Evolutionary conservation across 2,888 invertebrate genomes (phyloP).

Genomic region (Tortricodes alternella): DNA sequence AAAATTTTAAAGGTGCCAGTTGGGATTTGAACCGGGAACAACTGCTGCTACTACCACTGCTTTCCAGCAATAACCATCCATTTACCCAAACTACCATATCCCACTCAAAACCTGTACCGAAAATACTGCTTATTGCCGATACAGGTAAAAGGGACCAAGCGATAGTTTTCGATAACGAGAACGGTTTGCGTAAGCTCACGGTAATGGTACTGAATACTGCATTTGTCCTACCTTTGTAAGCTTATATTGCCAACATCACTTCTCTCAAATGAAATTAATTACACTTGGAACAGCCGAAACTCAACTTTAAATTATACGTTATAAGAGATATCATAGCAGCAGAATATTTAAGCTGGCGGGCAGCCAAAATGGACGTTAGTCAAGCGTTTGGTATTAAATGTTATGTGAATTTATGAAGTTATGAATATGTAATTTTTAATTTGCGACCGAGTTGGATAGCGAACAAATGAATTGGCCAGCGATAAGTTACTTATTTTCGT

Average conservation of each 20-base stretch:
- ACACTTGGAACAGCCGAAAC: background rate
- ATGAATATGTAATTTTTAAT: slow-evolving; percentile 10
- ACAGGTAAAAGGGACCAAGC: too few species aligned
- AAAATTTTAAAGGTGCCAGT: too few species aligned
- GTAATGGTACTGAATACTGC: slow-evolving; percentile 6
- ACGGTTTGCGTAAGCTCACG: too few species aligned
- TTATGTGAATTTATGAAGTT: slow-evolving; percentile 21
- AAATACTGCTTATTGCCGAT: too few species aligned
- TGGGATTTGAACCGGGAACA: too few species aligned
- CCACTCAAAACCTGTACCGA: too few species aligned
- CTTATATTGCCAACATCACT: background rate
- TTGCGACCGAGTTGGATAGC: background rate
- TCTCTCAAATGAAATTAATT: background rate
- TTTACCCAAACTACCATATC: too few species aligned
- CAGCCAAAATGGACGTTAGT: slow-evolving; percentile 18
- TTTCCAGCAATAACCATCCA: too few species aligned
- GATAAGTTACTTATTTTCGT: too few species aligned
- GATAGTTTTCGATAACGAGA: too few species aligned
- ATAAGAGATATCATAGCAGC: background rate
- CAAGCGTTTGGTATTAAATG: slow-evolving; percentile 27
- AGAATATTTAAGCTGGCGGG: slow-evolving; percentile 14
- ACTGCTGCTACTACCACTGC: too few species aligned
- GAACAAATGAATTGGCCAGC: background rate
- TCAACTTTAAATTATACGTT: background rate
- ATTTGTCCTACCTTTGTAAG: slow-evolving; percentile 8